These are phyloP conservation scores for Drosophila borborema DNA, from an alignment of 2,888 invertebrate species.

Conservation along the genomic window DNA sequence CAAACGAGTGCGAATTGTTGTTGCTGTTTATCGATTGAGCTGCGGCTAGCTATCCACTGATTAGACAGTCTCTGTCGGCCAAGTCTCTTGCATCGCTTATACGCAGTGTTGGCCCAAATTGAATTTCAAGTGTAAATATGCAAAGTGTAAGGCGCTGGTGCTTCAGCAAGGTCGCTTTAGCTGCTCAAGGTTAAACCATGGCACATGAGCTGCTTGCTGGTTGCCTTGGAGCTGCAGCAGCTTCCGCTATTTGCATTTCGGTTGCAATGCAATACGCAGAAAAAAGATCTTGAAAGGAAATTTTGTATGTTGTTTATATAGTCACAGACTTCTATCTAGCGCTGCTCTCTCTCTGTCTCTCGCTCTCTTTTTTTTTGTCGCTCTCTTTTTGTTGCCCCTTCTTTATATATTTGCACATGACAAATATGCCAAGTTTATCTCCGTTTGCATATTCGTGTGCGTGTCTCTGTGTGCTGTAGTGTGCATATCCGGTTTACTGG, in stretches of 20 bases:
- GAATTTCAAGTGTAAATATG: constrained; percentile 61
- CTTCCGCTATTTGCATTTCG: constrained; percentile 75
- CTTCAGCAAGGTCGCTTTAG: constrained; percentile 47
- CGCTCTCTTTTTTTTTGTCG: not conserved
- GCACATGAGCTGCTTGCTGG: constrained; percentile 13
- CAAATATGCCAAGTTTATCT: constrained; percentile 67
- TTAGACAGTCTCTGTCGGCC: constrained; percentile 17
- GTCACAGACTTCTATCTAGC: constrained; percentile 25
- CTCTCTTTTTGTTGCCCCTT: not conserved
- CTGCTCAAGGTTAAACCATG: constrained; percentile 35
- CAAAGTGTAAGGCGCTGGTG: constrained; percentile 17
- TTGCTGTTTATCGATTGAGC: constrained; percentile 59
- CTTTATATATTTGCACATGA: constrained; percentile 65
- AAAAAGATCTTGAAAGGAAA: constrained; percentile 59
- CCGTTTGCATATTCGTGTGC: constrained; percentile 14
- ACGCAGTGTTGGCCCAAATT: constrained; percentile 63
- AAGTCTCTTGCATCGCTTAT: constrained; percentile 54
- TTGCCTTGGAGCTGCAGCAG: constrained; percentile 33
- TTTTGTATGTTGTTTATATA: constrained; percentile 66
- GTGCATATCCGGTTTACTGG: constrained; percentile 61
- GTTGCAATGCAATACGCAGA: constrained; percentile 65
- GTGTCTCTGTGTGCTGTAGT: constrained; percentile 26
- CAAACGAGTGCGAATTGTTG: constrained; percentile 15
- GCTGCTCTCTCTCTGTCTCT: not conserved
- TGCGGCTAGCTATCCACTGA: constrained; percentile 33